phyloP scores from a whole-genome alignment of 2,113 vertebrate genomes.

The Scatophagus argus region DNA sequence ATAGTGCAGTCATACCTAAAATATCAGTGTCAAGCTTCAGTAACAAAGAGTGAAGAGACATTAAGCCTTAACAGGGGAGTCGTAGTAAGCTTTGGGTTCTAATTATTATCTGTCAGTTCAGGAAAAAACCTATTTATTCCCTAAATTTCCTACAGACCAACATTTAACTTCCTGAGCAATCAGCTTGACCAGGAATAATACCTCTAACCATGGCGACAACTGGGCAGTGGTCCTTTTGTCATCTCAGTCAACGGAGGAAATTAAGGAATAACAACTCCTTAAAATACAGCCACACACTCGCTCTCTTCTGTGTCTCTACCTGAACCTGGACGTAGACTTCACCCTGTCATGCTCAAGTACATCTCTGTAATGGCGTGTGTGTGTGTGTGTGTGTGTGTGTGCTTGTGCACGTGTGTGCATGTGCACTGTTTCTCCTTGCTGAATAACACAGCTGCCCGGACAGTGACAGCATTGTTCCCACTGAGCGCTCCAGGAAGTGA shows the following conservation, averaged over 20 bases:
- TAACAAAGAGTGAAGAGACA: neutral
- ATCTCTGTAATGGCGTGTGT: conserved; percentile 20
- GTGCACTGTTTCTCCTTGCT: conserved; percentile 20
- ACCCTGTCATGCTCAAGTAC: conserved; percentile 26
- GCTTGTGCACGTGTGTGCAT: conserved; percentile 14
- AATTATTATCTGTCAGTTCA: neutral
- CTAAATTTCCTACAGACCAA: conserved; percentile 8
- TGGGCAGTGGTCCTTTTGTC: conserved; percentile 26
- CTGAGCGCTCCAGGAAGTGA: conserved; percentile 55
- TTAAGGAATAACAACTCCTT: conserved; percentile 15
- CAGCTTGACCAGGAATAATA: conserved; percentile 46
- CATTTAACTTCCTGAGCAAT: neutral
- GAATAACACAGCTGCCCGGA: conserved; percentile 45
- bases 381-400: conserved; percentile 28
- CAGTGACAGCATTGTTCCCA: conserved; percentile 70
- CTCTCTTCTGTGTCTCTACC: neutral
- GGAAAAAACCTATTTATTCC: neutral
- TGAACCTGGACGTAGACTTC: conserved; percentile 33
- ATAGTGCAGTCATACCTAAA: too few relatives aligned
- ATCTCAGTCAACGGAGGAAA: conserved; percentile 43
- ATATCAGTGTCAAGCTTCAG: too few relatives aligned
- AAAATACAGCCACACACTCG: conserved; percentile 13
- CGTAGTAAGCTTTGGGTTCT: neutral
- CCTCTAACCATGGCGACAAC: conserved; percentile 34
- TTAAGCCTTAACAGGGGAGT: neutral